Percentiles rank a stretch among this genome's conserved stretches.
phyloP scores from a whole-genome alignment of 1,140 invertebrate species.

The Rhopalosiphum padi region DNA sequence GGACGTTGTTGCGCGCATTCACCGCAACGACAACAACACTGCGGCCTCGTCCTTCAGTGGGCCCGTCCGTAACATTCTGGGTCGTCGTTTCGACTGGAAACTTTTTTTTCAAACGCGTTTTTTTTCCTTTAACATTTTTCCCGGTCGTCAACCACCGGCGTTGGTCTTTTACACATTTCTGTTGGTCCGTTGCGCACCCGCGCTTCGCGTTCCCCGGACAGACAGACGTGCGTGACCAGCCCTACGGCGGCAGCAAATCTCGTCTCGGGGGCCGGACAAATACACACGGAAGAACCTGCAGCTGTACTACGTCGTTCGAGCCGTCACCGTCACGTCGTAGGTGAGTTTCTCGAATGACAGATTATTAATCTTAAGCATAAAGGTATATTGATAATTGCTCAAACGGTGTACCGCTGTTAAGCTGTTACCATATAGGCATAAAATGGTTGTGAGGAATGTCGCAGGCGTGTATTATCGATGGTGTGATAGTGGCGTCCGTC shows the following conservation, averaged over 20 bases:
- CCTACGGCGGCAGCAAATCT: not conserved
- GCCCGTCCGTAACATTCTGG: conserved; percentile 54
- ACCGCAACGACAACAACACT: conserved; percentile 39
- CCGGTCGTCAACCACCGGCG: not conserved
- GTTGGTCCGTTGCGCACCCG: not conserved
- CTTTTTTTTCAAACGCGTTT: conserved; percentile 41
- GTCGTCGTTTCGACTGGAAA: conserved; percentile 43
- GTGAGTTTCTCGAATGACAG: not conserved
- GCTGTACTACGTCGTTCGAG: not conserved
- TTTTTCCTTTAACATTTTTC: conserved; percentile 8
- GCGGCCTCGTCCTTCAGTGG: conserved; percentile 58
- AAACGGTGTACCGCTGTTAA: not conserved
- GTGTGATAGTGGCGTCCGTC: not conserved
- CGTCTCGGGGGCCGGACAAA: conserved; percentile 10
- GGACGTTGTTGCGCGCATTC: conserved; percentile 2
- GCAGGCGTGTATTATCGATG: not conserved
- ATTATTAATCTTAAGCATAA: not conserved
- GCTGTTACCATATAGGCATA: no score
- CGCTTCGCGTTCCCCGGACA: conserved; percentile 30
- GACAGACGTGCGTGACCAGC: not conserved
- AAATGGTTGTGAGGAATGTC: not conserved
- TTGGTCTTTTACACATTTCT: not conserved
- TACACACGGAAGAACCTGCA: conserved; percentile 3
- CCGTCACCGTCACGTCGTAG: not conserved
- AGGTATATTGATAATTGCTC: not conserved